A percentile compares a stretch with the other conserved stretches of the same genome.
phyloP scores from a whole-genome alignment of 2,113 vertebrate genomes.

The Uropsilus gracilis region DNA sequence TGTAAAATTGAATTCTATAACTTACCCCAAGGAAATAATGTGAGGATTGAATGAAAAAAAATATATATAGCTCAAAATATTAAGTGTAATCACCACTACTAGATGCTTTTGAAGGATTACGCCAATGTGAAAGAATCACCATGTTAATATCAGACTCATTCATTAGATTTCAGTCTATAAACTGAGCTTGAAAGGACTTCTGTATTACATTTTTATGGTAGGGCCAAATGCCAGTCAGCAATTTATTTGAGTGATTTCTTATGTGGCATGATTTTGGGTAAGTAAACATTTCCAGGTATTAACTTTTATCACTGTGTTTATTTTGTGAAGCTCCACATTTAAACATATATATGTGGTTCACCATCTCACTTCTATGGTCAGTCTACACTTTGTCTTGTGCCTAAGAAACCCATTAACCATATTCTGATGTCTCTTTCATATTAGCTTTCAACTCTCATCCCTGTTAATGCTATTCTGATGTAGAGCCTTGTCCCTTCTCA shows the following conservation, averaged over 20 bases:
- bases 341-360: neutral
- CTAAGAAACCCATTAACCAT: neutral
- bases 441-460: neutral
- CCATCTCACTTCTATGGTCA: neutral
- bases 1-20: neutral
- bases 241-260: neutral
- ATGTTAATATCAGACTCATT: neutral
- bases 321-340: neutral
- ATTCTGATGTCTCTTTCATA: neutral
- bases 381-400: neutral
- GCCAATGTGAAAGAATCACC: neutral
- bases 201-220: neutral
- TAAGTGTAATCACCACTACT: neutral
- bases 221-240: neutral
- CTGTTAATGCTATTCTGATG: neutral
- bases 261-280: neutral
- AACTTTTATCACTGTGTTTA: neutral
- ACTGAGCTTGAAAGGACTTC: neutral
- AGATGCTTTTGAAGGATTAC: neutral
- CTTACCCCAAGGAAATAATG: neutral
- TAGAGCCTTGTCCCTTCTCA: neutral
- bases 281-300: neutral
- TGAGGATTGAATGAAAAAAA: conserved; percentile 10
- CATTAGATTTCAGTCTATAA: neutral
- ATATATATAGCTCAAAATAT: neutral